Evolutionary conservation across 2,113 vertebrate species (phyloP).

Genomic region (Cryptotis parvus): DNA sequence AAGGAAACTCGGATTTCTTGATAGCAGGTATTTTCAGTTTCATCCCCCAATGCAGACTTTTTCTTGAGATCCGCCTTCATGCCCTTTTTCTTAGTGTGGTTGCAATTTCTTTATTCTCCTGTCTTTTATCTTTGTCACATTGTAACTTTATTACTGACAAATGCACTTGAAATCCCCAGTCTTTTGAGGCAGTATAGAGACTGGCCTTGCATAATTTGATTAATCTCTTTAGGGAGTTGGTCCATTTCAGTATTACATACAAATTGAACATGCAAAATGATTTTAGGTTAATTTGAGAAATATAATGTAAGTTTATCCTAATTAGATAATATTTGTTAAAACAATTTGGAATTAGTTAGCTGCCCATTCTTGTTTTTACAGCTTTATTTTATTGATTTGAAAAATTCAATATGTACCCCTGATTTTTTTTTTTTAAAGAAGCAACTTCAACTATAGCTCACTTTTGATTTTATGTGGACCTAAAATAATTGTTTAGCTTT

Average conservation of each 20-base stretch:
- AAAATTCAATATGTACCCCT: constrained; percentile 78
- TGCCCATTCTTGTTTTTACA: constrained; percentile 71
- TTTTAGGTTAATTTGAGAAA: constrained; percentile 82
- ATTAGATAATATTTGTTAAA: constrained; percentile 80
- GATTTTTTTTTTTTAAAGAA: constrained; percentile 83
- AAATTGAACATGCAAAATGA: constrained; percentile 71
- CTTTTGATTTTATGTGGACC: constrained; percentile 71
- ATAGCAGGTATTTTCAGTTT: constrained; percentile 77
- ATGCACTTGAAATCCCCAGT: constrained; percentile 59
- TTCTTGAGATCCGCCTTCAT: constrained; percentile 78
- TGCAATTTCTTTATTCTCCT: constrained; percentile 75
- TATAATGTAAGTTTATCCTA: constrained; percentile 68
- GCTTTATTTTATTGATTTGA: constrained; percentile 71
- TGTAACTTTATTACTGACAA: constrained; percentile 75
- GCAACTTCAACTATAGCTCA: constrained; percentile 58
- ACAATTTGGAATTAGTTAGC: constrained; percentile 72
- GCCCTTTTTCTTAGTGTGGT: constrained; percentile 69
- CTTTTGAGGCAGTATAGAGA: constrained; percentile 72
- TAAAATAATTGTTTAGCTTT: constrained; percentile 78
- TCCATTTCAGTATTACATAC: constrained; percentile 77
- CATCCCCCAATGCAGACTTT: constrained; percentile 56
- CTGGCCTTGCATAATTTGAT: constrained; percentile 78
- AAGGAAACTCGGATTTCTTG: constrained; percentile 69
- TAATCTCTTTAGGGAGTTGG: constrained; percentile 79
- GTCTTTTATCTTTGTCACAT: constrained; percentile 78